Evolutionary conservation across 2,113 vertebrate species (phyloP), one percentile per base, ranked within the genome.

Genomic region (Nasalis larvatus): DNA sequence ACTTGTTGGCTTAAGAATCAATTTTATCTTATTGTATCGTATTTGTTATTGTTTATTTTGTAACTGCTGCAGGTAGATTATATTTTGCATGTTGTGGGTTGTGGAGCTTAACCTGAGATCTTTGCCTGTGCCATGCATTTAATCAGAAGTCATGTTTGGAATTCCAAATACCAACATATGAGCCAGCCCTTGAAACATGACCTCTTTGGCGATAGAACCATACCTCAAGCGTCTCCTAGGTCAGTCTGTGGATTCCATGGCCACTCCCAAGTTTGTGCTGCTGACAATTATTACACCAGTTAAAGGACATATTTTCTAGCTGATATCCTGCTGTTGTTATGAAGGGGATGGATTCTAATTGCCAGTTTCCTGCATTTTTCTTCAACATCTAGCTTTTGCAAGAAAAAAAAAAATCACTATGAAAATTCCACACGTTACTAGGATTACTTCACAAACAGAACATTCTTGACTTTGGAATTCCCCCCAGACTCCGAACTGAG

Each of bases 381-480:
- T 97, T 98, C 74, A 97, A 96, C 82, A 81, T 95, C 73, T 94
- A 95, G 66, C 66, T 80, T 95, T 95, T 76, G 52, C 52, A 91
- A 95, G 49, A 16, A 68, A 21, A 37, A 84, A 78, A 66, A 69
- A 74, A 56, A 71, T 69, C 47, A 37, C 4, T 87, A 90, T 96
- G 54, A 98, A 98, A 97, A 98, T 98, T 97, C 97, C 97, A 96
- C 95, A 89, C 81, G 17, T 98, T 98, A 96, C 89, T 97, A 96
- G 90, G 87, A 97, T 97, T 96, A 96, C 83, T 97, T 97, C 25
- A 86, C 60, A 94, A 95, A 89, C 96, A 96, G 95, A 96, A 88
- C 88, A 97, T 92, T 97, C 95, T 96, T 97, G 87, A 96, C 92
- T 89, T 83, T 95, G 97, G 97, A 97, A 97, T 95, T 97, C 94